Conservation (phyloP, 2,888 invertebrate species). For the Coelogynopora nodosa region DNA sequence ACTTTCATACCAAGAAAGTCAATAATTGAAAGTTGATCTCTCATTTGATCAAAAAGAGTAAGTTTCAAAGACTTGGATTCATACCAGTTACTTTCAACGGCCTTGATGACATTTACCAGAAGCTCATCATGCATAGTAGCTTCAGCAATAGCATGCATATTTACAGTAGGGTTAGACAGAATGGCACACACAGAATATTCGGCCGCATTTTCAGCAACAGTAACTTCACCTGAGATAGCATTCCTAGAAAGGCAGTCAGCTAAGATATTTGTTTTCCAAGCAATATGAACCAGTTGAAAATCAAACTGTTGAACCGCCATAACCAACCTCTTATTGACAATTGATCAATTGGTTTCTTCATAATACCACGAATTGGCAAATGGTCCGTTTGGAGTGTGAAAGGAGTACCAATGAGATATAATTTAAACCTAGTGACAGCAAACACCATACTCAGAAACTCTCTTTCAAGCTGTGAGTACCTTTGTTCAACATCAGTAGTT, state of each 20-base stretch:
- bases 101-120: slow-evolving; percentile 14
- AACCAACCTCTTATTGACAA: slow-evolving; percentile 13
- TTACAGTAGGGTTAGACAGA: slow-evolving; percentile 1
- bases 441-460: slow-evolving; percentile 44
- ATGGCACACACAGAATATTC: slow-evolving; percentile 16
- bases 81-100: slow-evolving; percentile 12
- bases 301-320: slow-evolving; percentile 29
- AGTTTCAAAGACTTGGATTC: neutral
- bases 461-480: slow-evolving; percentile 44
- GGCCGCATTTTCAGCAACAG: slow-evolving; percentile 24
- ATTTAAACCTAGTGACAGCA: slow-evolving; percentile 44
- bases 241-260: slow-evolving; percentile 21
- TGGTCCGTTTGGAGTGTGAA: slow-evolving; percentile 45
- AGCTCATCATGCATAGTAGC: neutral
- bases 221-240: slow-evolving; percentile 4
- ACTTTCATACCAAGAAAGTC: neutral
- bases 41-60: slow-evolving; percentile 17
- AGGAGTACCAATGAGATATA: slow-evolving; percentile 45
- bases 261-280: slow-evolving; percentile 36
- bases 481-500: slow-evolving; percentile 41
- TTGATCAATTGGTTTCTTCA: slow-evolving; percentile 37
- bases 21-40: neutral
- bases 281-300: slow-evolving; percentile 27
- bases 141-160: slow-evolving; percentile 15
- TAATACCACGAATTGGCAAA: slow-evolving; percentile 35